phyloP scores from a whole-genome alignment of 2,888 invertebrate species.

The Trichopoda pennipes region DNA sequence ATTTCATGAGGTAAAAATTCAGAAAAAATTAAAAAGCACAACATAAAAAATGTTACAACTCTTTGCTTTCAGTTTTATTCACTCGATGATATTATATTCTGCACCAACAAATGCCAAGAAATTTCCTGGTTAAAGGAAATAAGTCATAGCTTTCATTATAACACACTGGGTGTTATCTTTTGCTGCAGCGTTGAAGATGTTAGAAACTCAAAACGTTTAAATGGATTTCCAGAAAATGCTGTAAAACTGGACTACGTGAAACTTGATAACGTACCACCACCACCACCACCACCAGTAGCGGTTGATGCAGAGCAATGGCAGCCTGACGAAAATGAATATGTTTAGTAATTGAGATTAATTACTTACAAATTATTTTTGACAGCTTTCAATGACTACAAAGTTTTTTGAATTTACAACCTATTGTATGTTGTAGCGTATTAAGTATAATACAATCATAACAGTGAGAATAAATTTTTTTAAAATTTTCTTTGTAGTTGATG shows the following conservation, averaged over 20 bases:
- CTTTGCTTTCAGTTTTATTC: slow-evolving; percentile 40
- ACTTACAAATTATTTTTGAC: too few relatives aligned
- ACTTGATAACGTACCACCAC: too few relatives aligned
- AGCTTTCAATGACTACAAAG: too few relatives aligned
- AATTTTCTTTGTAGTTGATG: too few relatives aligned
- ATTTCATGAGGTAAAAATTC: slow-evolving; percentile 46
- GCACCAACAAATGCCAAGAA: slow-evolving; percentile 54
- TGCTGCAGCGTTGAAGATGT: slow-evolving; percentile 63
- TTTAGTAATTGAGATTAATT: too few relatives aligned
- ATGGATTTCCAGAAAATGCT: slow-evolving; percentile 40
- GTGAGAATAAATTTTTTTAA: too few relatives aligned
- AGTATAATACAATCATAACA: too few relatives aligned
- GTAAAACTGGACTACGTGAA: too few relatives aligned
- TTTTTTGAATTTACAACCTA: too few relatives aligned
- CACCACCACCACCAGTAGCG: too few relatives aligned
- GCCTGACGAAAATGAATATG: too few relatives aligned
- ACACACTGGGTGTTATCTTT: slow-evolving; percentile 47
- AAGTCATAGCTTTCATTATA: slow-evolving; percentile 21
- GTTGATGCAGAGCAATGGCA: neutral
- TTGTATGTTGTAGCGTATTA: too few relatives aligned
- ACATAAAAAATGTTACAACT: neutral
- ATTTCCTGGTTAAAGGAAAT: slow-evolving; percentile 55
- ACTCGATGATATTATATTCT: slow-evolving; percentile 49
- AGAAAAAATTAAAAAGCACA: neutral
- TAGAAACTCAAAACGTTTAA: slow-evolving; percentile 11